phyloP scores from a whole-genome alignment of 2,113 vertebrate species.

The Rhinogobius similis region DNA sequence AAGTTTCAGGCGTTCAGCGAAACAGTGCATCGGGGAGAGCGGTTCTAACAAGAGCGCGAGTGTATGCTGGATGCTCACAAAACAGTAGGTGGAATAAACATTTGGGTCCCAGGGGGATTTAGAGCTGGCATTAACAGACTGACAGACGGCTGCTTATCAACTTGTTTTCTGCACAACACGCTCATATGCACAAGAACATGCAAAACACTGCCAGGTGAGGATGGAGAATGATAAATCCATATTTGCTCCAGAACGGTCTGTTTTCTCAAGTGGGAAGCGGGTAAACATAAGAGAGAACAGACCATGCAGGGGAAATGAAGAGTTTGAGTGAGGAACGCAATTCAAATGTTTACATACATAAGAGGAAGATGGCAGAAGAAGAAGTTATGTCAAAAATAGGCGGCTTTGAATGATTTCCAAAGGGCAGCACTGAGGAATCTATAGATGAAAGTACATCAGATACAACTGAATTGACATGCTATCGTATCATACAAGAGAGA shows the following conservation, averaged over 20 bases:
- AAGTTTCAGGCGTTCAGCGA: conserved; percentile 9
- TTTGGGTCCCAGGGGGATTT: conserved; percentile 28
- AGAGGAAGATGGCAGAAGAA: neutral
- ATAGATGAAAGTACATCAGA: neutral
- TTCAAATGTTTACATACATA: neutral
- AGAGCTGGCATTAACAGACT: conserved; percentile 25
- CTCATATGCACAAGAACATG: conserved; percentile 5
- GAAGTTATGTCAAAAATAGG: neutral
- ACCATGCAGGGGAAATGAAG: neutral
- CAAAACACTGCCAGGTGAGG: neutral
- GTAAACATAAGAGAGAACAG: neutral
- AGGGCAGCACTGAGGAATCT: neutral
- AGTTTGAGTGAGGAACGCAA: neutral
- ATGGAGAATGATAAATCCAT: neutral
- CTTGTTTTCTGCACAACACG: conserved; percentile 17
- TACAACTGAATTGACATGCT: too few relatives aligned
- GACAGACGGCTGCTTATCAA: conserved; percentile 41
- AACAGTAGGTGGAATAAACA: conserved; percentile 51
- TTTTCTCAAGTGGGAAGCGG: neutral
- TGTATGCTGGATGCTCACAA: conserved; percentile 33
- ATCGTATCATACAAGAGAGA: too few relatives aligned
- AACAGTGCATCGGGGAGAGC: conserved; percentile 24
- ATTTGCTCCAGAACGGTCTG: neutral
- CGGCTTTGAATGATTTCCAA: neutral
- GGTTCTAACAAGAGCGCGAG: conserved; percentile 17